Conservation (phyloP, 2,797 vertebrate species). For the Podarcis siculus region DNA sequence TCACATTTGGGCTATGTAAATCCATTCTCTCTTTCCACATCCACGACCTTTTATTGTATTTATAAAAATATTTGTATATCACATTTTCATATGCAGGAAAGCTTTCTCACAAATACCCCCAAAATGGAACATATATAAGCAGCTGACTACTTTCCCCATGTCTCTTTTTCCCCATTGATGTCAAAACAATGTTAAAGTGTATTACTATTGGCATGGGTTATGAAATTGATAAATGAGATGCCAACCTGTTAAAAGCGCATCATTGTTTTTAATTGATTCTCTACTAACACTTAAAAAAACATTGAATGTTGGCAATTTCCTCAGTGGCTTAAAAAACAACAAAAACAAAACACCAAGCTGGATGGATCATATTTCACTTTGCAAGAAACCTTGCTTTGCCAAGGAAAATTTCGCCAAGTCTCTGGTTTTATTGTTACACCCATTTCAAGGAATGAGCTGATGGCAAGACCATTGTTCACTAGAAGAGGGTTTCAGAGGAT, state of each 20-base stretch:
- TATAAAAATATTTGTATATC: too few relatives aligned
- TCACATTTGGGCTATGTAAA: constrained; percentile 41
- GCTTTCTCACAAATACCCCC: too few relatives aligned
- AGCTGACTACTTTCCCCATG: not conserved
- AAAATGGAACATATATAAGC: too few relatives aligned
- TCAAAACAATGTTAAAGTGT: constrained; percentile 42
- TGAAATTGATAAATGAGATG: constrained; percentile 58
- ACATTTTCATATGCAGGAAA: too few relatives aligned
- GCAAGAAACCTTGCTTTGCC: not conserved
- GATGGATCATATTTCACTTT: constrained; percentile 9
- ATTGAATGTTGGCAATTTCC: constrained; percentile 52
- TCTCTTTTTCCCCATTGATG: constrained; percentile 39
- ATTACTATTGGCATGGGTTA: constrained; percentile 51
- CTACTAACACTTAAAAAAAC: constrained; percentile 41
- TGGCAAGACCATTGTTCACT: not conserved
- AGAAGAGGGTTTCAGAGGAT: too few relatives aligned
- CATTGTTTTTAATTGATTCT: constrained; percentile 54
- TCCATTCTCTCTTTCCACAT: constrained; percentile 37
- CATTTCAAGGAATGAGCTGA: not conserved
- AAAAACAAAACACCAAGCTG: not conserved
- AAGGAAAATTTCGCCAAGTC: not conserved
- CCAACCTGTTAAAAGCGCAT: constrained; percentile 48
- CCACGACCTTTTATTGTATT: not conserved
- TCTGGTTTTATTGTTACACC: not conserved
- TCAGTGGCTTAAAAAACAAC: constrained; percentile 28